Evolutionary conservation across 2,888 invertebrate genomes (phyloP).

Genomic region (Dendrolimus pini): DNA sequence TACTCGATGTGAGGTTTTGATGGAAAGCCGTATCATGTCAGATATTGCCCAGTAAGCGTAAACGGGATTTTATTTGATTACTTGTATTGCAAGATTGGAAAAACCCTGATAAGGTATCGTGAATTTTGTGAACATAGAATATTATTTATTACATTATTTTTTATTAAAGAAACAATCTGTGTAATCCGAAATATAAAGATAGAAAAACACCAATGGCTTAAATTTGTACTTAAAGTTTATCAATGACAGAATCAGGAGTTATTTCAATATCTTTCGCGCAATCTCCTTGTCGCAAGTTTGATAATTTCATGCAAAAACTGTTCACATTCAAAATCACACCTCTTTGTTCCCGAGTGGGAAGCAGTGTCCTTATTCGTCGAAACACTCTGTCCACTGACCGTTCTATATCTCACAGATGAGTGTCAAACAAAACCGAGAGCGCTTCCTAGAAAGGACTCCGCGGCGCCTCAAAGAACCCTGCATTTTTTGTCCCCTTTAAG

Average conservation of each 20-base stretch:
- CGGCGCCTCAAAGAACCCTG: constrained; percentile 68
- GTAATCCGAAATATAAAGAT: background rate
- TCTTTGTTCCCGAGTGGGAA: constrained; percentile 43
- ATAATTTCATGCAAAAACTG: constrained; percentile 27
- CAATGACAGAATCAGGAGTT: background rate
- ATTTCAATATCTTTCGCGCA: constrained; percentile 9
- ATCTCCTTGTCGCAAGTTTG: constrained; percentile 15
- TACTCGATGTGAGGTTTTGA: constrained; percentile 43
- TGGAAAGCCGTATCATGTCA: constrained; percentile 43
- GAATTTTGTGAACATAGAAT: background rate
- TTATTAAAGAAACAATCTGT: background rate
- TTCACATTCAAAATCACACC: constrained; percentile 58
- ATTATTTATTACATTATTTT: background rate
- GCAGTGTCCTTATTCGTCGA: constrained; percentile 47
- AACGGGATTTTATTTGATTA: constrained; percentile 36
- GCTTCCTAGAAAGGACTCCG: constrained; percentile 70
- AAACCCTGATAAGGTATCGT: background rate
- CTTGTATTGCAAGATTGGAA: background rate
- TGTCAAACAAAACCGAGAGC: constrained; percentile 68
- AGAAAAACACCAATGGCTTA: background rate
- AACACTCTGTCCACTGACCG: constrained; percentile 51
- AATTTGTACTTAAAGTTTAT: background rate
- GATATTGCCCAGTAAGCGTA: constrained; percentile 35
- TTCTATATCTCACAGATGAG: constrained; percentile 66
- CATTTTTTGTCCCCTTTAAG: constrained; percentile 67